These are phyloP conservation scores for Stramonita haemastoma DNA, from an alignment of 2,888 invertebrate genomes.

Conservation along the genomic window DNA sequence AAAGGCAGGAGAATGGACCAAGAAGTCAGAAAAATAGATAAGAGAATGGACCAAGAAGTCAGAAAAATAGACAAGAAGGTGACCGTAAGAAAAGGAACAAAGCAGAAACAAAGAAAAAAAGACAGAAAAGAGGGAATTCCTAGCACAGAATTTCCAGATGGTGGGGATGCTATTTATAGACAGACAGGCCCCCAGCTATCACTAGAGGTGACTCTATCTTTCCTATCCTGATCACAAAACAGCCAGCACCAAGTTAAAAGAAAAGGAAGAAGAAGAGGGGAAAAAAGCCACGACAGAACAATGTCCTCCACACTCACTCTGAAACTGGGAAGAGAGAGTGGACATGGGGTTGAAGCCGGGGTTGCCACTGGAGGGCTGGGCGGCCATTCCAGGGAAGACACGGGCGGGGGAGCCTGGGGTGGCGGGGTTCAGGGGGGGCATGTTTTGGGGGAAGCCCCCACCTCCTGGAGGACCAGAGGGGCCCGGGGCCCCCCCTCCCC, in stretches of 20 bases:
- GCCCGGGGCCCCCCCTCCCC: slow-evolving; percentile 41
- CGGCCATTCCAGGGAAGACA: slow-evolving; percentile 60
- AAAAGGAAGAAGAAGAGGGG: not conserved
- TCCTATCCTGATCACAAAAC: too few species aligned
- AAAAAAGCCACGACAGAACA: not conserved
- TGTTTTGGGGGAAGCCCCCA: slow-evolving; percentile 45
- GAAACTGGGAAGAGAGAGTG: slow-evolving; percentile 70
- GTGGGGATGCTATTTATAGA: too few species aligned
- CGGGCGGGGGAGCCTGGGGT: slow-evolving; percentile 73
- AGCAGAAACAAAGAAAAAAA: too few species aligned
- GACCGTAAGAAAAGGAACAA: not conserved
- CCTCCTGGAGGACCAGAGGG: slow-evolving; percentile 49
- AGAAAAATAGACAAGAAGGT: not conserved
- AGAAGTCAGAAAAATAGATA: not conserved
- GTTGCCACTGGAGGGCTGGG: slow-evolving; percentile 46
- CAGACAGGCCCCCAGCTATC: too few species aligned
- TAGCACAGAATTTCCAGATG: too few species aligned
- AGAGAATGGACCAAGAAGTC: not conserved
- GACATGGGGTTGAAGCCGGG: slow-evolving; percentile 54
- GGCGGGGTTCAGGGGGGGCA: slow-evolving; percentile 45
- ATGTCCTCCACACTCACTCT: slow-evolving; percentile 58
- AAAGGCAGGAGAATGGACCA: too few species aligned
- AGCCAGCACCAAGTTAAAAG: not conserved
- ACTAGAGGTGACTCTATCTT: not conserved
- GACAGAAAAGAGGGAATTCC: too few species aligned